Base-by-base conservation (phyloP, 2,797 vertebrate species). In the Chromobotia macracanthus region DNA sequence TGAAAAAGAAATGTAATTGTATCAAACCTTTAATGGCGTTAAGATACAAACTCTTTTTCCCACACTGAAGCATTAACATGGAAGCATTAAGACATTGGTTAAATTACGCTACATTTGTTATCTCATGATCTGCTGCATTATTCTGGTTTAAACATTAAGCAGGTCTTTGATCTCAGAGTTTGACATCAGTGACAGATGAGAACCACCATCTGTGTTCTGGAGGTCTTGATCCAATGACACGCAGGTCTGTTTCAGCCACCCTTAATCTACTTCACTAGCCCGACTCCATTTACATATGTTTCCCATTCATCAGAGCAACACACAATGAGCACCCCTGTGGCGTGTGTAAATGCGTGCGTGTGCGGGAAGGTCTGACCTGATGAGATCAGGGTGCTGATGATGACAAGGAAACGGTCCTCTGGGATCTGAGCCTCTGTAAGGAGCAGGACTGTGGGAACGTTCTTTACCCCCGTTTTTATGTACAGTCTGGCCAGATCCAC, bases 341-440 rank as follows among this genome's bases (percentile, higher is more conserved):
- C 68, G 21, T 74, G 67, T 75, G 67, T 72, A 23, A 75, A 75
- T 81, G 78, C 55, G 64, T 78, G 72, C 46, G 38, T 51, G 76
- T 56, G 41, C 64, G 18, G 38, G 79, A 38, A 23, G n/a, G 11
- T 75, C 74, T 82, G 64, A 97, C 95, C 95, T 94, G 96, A 95
- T 80, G 94, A 94, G 89, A 98, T 90, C 88, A 96, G 93, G 92
- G 95, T 94, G 90, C 97, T 97, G 91, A 97, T 95, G 91, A 96
- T 90, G 87, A 97, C 89, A 23, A 97, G 92, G 87, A 96, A 96
- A 80, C 63, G 78, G 84, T 98, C 97, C 89, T 97, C 93, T 82
- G 94, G 92, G 93, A 99, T 95, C 75, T 96, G 95, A 88, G 95
- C 94, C 86, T 97, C 97, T 91, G 95, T 97, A 90, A 98, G 90